Evolutionary conservation across 1,140 invertebrate species (phyloP).

Genomic region (Zeugodacus cucurbitae): DNA sequence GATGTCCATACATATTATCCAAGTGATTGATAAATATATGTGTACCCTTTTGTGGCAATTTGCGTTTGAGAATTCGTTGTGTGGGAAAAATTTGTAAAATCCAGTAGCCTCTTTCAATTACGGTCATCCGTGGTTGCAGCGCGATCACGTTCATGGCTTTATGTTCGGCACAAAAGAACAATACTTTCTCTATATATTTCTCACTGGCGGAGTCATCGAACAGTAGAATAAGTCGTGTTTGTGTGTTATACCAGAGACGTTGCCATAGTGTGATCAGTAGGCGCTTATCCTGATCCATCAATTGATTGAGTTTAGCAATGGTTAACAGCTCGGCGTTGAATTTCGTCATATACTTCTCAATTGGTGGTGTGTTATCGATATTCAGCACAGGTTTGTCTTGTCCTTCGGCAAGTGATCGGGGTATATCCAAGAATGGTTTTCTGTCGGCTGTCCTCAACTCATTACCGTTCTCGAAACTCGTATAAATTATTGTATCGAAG

Average conservation of each 20-base stretch:
- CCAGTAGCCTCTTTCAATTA: not conserved
- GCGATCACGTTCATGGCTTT: not conserved
- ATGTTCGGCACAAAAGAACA: not conserved
- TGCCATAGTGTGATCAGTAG: not conserved
- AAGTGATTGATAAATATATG: not conserved
- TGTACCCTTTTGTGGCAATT: not conserved
- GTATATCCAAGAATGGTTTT: not conserved
- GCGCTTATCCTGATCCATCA: not conserved
- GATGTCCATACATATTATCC: not conserved
- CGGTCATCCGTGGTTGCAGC: not conserved
- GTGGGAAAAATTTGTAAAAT: not conserved
- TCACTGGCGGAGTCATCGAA: not conserved
- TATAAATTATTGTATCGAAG: not conserved
- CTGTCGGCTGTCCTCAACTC: rapidly evolving
- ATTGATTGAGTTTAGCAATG: not conserved
- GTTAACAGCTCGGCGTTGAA: not conserved
- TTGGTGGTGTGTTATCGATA: not conserved
- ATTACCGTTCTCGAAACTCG: not conserved
- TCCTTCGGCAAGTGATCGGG: not conserved
- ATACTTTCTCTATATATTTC: not conserved
- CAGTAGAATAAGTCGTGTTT: not conserved
- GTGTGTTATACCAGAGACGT: not conserved
- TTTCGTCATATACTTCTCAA: not conserved
- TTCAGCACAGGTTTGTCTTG: not conserved
- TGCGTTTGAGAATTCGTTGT: not conserved